Evolutionary conservation across 2,797 vertebrate species (phyloP), one percentile per base, ranked within the genome.

Genomic region (Poecilia gillii): DNA sequence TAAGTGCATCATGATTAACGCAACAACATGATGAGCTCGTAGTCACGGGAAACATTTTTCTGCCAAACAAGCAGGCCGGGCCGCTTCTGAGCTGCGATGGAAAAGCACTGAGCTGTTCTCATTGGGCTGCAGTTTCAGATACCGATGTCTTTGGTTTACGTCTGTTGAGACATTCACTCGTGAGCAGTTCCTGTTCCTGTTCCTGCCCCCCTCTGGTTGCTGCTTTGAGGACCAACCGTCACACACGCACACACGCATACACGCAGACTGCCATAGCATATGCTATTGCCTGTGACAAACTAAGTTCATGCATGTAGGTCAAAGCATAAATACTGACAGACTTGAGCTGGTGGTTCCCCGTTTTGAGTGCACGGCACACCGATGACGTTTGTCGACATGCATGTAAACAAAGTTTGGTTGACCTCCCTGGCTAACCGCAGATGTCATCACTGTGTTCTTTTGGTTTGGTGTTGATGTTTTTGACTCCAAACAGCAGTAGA

Each of bases 131-230:
- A 83, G 78, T 46, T 51, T 87, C 59, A 72, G 81, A 75, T 45
- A 78, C 75, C 72, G 71, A 84, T 90, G 68, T 85, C 88, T 91
- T 78, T 87, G 78, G 84, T 86, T 71, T 83, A 86, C 80, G 45
- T 90, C 78, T 93, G 90, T 92, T 90, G 87, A 92, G 91, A 91
- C 86, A 77, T 75, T 85, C 72, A 81, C 86, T 73, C 72, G 70
- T 90, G 87, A 92, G 83, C 87, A 83, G 80, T 94, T 93, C 90
- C 92, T 92, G 20, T 95, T 95, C 91, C 92, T 93, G 90, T 92
- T 93, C 90, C 93, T 92, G 87, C 76, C 75, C 70, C 13, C 75
- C 71, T 51, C 77, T 18, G 49, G 39, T 3, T 81, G 83, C 74
- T 85, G 73, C 75, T 79, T 43, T 79, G 80, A 87, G 80, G 84